Percentiles rank a stretch among this genome's conserved stretches.
These are phyloP conservation scores for Caenorhabditis sp. DNA, from an alignment of 2,888 invertebrate species.

Conservation along the genomic window DNA sequence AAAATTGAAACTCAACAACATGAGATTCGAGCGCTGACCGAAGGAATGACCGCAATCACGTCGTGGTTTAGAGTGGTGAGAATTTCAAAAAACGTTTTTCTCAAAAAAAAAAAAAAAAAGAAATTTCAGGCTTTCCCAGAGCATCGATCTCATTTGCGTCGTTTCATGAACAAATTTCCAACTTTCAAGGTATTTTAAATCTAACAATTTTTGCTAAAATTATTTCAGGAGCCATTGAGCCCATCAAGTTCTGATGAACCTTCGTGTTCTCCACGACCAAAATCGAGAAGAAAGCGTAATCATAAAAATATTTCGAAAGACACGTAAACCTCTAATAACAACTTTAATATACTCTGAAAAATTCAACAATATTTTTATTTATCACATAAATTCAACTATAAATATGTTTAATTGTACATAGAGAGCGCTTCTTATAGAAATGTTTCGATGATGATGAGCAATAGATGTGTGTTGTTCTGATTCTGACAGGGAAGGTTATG, in stretches of 20 bases:
- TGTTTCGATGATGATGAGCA: too few relatives aligned
- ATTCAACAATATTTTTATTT: too few relatives aligned
- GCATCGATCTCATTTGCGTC: neutral
- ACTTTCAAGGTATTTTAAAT: neutral
- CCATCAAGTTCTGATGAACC: neutral
- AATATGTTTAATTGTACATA: neutral
- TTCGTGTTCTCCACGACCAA: neutral
- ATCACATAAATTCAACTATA: neutral
- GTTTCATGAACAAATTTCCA: neutral
- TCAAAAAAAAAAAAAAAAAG: neutral
- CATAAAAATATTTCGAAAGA: neutral
- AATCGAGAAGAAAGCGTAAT: neutral
- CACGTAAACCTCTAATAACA: neutral
- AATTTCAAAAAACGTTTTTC: too few relatives aligned
- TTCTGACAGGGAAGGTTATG: neutral
- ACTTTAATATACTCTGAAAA: too few relatives aligned
- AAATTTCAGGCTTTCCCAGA: neutral
- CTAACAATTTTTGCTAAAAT: too few relatives aligned
- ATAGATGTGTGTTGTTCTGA: neutral
- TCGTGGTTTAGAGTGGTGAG: neutral
- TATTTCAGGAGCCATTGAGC: neutral
- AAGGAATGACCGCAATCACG: constrained; percentile 7
- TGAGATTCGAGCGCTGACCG: neutral
- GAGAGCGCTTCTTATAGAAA: neutral
- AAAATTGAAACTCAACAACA: constrained; percentile 1